phyloP scores from a whole-genome alignment of 2,113 vertebrate genomes.

The Macquaria ambigua region DNA sequence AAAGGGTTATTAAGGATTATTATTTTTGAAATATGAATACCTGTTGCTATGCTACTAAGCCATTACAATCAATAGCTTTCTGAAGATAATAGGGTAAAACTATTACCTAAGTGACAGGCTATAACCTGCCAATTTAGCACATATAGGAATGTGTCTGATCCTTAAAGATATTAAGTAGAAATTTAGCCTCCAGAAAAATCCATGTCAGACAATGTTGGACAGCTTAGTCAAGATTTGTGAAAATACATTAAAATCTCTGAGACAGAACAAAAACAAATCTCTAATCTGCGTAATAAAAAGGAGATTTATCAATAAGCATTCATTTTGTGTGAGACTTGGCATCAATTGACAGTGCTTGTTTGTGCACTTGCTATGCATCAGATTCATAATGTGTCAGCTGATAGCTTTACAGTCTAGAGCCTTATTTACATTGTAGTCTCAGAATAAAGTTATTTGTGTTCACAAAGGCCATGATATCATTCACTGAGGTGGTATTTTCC shows the following conservation, averaged over 20 bases:
- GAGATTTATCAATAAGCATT: background rate
- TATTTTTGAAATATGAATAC: slow-evolving; percentile 3
- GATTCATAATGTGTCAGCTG: background rate
- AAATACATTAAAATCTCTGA: slow-evolving; percentile 12
- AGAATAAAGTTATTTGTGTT: background rate
- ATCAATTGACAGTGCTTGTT: background rate
- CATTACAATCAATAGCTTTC: slow-evolving; percentile 52
- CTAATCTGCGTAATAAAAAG: background rate
- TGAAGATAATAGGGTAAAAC: slow-evolving; percentile 10
- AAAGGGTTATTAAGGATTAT: background rate
- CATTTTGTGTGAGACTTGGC: background rate
- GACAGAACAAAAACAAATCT: background rate
- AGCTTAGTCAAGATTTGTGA: slow-evolving; percentile 16
- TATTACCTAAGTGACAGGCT: slow-evolving; percentile 23
- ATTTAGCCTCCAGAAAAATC: slow-evolving; percentile 34
- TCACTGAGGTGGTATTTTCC: background rate
- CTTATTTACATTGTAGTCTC: background rate
- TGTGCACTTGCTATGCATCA: background rate
- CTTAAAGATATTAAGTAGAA: slow-evolving; percentile 20
- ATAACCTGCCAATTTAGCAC: slow-evolving; percentile 39
- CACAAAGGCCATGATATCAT: background rate
- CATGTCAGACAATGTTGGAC: background rate
- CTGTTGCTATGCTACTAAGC: slow-evolving; percentile 29
- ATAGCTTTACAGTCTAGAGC: background rate
- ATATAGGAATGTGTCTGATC: slow-evolving; percentile 36